Evolutionary conservation across 2,888 invertebrate genomes (phyloP).

Genomic region (Drosophila subsilvestris): DNA sequence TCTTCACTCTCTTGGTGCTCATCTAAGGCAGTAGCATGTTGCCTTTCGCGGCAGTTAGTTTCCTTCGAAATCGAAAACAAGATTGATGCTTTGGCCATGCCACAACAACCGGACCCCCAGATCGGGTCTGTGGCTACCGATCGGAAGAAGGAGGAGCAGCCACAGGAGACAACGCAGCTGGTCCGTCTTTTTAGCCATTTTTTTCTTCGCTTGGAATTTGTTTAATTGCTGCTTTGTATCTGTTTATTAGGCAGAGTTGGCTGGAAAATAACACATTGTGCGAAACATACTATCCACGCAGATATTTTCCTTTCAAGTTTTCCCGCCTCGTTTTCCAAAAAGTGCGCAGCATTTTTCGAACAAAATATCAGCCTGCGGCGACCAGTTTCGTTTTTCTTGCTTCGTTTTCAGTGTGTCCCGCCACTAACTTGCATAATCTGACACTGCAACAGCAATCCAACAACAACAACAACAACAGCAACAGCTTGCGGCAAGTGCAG

Average conservation of each 20-base stretch:
- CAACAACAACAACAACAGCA: conserved; percentile 16
- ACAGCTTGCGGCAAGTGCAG: conserved; percentile 16
- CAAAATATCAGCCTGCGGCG: conserved; percentile 40
- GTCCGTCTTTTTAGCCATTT: conserved; percentile 34
- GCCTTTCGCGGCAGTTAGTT: conserved; percentile 48
- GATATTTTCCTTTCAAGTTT: conserved; percentile 68
- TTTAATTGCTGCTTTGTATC: conserved; percentile 61
- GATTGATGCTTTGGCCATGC: conserved; percentile 59
- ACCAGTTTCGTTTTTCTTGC: conserved; percentile 69
- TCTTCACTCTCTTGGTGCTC: conserved; percentile 7
- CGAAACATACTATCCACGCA: conserved; percentile 29
- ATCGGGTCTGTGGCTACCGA: neutral
- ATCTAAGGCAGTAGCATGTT: conserved; percentile 56
- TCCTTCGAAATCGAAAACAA: conserved; percentile 73
- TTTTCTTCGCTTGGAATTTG: conserved; percentile 22
- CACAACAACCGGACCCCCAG: conserved; percentile 33
- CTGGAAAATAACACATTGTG: conserved; percentile 17
- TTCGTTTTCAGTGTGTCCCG: neutral
- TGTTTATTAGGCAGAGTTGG: conserved; percentile 62
- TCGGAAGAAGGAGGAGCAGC: conserved; percentile 16
- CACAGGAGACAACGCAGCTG: conserved; percentile 63
- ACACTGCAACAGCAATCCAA: conserved; percentile 54
- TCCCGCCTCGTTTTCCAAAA: conserved; percentile 41
- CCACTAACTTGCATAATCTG: conserved; percentile 65
- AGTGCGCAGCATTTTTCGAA: conserved; percentile 29